These are phyloP conservation scores for Diceros bicornis DNA, from an alignment of 2,797 vertebrate species.

Conservation along the genomic window DNA sequence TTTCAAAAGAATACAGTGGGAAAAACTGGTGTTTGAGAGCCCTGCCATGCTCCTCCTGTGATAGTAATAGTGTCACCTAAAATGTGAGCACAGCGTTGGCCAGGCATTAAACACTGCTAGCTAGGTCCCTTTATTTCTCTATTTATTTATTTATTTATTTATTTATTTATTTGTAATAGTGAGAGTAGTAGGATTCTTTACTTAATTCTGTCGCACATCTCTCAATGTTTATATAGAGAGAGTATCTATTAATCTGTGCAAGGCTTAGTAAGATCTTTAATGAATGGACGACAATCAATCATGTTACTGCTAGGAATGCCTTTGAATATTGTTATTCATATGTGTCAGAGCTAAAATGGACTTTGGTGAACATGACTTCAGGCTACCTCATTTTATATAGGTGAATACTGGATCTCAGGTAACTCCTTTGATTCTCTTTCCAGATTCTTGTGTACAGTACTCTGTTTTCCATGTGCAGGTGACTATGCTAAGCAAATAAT, in stretches of 20 bases:
- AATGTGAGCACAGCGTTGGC: background rate
- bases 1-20: conserved; percentile 44
- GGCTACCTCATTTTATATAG: background rate
- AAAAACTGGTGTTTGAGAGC: conserved; percentile 60
- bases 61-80: background rate
- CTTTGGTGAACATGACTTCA: background rate
- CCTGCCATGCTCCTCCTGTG: conserved; percentile 9
- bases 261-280: background rate
- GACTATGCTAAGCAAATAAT: background rate
- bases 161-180: background rate
- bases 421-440: background rate
- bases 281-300: background rate
- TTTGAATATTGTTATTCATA: background rate
- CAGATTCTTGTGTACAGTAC: accelerated
- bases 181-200: background rate
- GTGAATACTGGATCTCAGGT: background rate
- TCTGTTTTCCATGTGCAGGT: background rate
- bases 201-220: background rate
- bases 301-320: background rate
- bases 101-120: background rate
- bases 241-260: background rate
- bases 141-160: accelerated
- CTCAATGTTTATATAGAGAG: background rate
- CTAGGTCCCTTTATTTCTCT: background rate
- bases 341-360: background rate